These are phyloP conservation scores for Siderastrea siderea DNA, from an alignment of 92 coral and sea anemone genomes.

Conservation along the genomic window DNA sequence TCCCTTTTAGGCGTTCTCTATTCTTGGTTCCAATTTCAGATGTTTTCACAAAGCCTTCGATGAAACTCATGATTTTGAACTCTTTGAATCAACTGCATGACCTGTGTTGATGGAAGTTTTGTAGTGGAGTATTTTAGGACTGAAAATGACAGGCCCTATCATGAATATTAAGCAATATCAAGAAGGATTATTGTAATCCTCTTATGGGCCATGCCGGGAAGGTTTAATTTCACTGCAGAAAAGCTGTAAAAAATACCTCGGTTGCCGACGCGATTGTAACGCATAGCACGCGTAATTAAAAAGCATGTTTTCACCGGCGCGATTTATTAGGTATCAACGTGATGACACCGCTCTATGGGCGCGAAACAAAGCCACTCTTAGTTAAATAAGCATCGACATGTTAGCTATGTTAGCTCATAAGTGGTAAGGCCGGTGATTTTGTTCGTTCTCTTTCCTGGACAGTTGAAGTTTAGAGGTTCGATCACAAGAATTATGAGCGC, in stretches of 20 bases:
- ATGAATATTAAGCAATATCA: conserved; percentile 29
- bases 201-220: conserved; percentile 9
- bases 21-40: not conserved
- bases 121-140: not conserved
- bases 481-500: conserved; percentile 44
- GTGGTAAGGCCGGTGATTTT: not conserved
- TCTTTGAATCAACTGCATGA: not conserved
- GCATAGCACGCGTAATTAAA: conserved; percentile 5
- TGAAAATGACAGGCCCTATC: not conserved
- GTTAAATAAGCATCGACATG: not conserved
- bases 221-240: conserved; percentile 9
- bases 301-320: not conserved
- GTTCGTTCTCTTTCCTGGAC: not conserved
- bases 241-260: conserved; percentile 32
- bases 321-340: not conserved
- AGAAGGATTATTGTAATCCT: conserved; percentile 50
- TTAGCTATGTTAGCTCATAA: not conserved
- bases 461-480: not conserved
- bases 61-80: not conserved
- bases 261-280: conserved; percentile 20
- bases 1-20: not conserved
- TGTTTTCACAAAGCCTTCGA: not conserved
- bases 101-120: not conserved
- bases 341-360: not conserved
- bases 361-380: conserved; percentile 9